phyloP scores from a whole-genome alignment of 1,140 invertebrate genomes.

The Glossosoma conforme region DNA sequence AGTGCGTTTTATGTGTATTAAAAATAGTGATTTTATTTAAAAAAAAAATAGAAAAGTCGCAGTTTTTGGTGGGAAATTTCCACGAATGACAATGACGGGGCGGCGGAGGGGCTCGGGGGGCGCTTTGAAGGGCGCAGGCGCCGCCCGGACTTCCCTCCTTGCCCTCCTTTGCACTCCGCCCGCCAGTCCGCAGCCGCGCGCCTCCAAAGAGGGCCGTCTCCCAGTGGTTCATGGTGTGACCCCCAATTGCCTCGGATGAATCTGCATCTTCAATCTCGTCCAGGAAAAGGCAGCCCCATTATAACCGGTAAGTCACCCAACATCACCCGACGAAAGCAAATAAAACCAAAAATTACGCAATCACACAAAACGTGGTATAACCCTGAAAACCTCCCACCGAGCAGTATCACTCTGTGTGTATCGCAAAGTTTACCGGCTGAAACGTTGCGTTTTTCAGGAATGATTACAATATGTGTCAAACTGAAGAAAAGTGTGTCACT shows the following conservation, averaged over 20 bases:
- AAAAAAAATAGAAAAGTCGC: slow-evolving; percentile 13
- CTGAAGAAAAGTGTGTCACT: no score
- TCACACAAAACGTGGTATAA: no score
- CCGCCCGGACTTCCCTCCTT: neutral
- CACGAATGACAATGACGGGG: slow-evolving; percentile 1
- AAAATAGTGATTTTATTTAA: no score
- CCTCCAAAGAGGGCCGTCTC: slow-evolving; percentile 14
- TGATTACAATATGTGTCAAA: no score
- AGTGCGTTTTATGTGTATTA: no score
- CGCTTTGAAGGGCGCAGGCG: neutral
- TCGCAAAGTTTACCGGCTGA: no score
- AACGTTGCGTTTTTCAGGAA: no score
- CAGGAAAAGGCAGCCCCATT: slow-evolving; percentile 7
- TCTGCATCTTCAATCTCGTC: slow-evolving; percentile 12
- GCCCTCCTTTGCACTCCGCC: neutral
- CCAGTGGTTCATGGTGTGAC: slow-evolving; percentile 22
- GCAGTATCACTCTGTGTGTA: neutral
- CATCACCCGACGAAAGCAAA: no score
- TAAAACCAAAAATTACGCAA: no score
- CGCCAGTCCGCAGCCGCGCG: slow-evolving; percentile 18
- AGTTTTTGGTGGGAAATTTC: neutral
- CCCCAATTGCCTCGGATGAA: slow-evolving; percentile 22
- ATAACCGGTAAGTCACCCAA: slow-evolving; percentile 10
- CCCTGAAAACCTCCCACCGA: no score
- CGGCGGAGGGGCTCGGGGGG: neutral